Base-by-base conservation (phyloP, 1,140 invertebrate species). In the Pogonognathellus flavescens region DNA sequence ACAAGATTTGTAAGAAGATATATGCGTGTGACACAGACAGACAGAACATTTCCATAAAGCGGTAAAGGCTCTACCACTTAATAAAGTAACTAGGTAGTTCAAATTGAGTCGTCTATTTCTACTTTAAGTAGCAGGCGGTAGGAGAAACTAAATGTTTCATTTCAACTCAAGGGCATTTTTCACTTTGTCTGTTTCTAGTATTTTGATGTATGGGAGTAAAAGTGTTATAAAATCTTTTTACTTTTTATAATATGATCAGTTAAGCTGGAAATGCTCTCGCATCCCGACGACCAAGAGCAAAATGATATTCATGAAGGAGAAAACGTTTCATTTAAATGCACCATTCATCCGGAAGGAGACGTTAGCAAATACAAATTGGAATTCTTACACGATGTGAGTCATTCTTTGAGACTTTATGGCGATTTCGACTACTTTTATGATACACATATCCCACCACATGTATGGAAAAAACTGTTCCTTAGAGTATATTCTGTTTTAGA, bases 321-420 rank as follows among this genome's bases (percentile, higher is more conserved):
- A 14, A 76, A 50, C 18, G 70, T 16, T 76, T 25, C 49, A 14
- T 76, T 76, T 31, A 76, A 76, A 76, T 76, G 70, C 70, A 76
- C 70, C 70, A 76, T 76, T 76, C 25, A 76, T 76, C 70, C 70
- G 41, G 31, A 41, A 41, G 41, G 41, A 76, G 70, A 76, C 70
- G 70, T 20, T 76, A 31, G 70, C 0, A 76, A 76, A 76, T 76
- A 76, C 70, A 76, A 76, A 76, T 76, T 76, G 70, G 70, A 76
- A 76, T 76, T 76, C 70, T 76, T 76, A 76, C 70, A 76, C 49
- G 70, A 76, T 76, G 70, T 76, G 25, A 50, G 70, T 76, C 6
- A 66, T 50, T n/a, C 16, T 76, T 57, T 57, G 1, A 9, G 53
- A 14, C 31, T 41, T 41, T 41, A 41, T 41, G 31, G 6, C 31